Conservation (phyloP, 2,113 vertebrate genomes). For the Poicephalus meyeri region DNA sequence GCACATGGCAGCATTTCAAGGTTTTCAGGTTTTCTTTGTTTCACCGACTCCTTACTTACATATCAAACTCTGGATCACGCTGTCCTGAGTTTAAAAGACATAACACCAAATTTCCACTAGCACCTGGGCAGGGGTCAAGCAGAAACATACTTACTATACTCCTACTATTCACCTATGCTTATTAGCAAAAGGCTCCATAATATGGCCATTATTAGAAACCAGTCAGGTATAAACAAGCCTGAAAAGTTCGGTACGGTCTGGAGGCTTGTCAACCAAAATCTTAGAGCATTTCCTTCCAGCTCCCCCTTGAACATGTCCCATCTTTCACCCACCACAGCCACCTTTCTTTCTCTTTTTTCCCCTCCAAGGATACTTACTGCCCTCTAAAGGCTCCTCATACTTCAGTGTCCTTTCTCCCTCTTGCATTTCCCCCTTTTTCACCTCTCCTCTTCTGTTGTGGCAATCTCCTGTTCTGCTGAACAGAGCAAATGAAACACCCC, state of each 20-base stretch:
- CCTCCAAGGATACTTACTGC: slow-evolving; percentile 25
- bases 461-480: not conserved
- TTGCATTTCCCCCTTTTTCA: not conserved
- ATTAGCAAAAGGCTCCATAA: not conserved
- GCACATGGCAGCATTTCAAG: not conserved
- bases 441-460: not conserved
- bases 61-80: accelerated
- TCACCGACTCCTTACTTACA: not conserved
- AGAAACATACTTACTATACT: not conserved
- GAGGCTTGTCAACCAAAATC: not conserved
- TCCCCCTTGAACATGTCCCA: not conserved
- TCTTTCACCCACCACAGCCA: not conserved
- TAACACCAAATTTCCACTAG: not conserved
- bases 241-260: not conserved
- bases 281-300: not conserved
- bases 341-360: not conserved
- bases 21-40: not conserved
- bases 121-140: not conserved
- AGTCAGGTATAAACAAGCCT: not conserved
- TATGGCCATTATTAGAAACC: not conserved
- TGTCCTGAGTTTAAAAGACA: not conserved
- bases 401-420: not conserved
- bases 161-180: not conserved
- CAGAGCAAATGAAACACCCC: accelerated
- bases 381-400: slow-evolving; percentile 15